These are phyloP conservation scores for Antedon mediterranea DNA, from an alignment of 53 echinoderm and acorn worm species.

Conservation along the genomic window DNA sequence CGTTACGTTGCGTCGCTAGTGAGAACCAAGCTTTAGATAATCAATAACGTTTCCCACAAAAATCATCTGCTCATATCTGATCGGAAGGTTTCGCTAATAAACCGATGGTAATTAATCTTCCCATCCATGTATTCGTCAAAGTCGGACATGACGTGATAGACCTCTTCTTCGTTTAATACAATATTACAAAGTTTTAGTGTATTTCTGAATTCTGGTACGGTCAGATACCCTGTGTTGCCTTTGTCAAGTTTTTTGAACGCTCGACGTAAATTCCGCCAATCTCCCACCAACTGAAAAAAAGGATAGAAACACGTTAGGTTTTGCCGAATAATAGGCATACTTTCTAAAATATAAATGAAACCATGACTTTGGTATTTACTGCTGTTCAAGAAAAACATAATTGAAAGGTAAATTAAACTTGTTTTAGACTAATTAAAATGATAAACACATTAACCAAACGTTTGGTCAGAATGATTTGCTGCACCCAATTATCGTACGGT, in stretches of 20 bases:
- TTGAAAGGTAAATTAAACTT: too few species aligned
- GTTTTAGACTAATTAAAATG: too few species aligned
- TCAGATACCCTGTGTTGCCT: slow-evolving; percentile 66
- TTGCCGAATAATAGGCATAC: too few species aligned
- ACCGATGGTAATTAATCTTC: slow-evolving; percentile 93
- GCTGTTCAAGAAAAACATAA: too few species aligned
- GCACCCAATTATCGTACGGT: too few species aligned
- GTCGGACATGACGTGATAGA: slow-evolving; percentile 90
- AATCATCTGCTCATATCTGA: slow-evolving; percentile 19
- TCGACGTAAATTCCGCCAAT: slow-evolving; percentile 73
- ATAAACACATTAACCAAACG: too few species aligned
- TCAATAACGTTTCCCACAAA: too few species aligned
- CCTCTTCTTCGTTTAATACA: slow-evolving; percentile 74
- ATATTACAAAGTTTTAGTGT: slow-evolving; percentile 70
- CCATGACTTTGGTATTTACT: too few species aligned
- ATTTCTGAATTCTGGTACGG: slow-evolving; percentile 82
- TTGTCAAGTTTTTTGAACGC: slow-evolving; percentile 91
- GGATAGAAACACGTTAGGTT: slow-evolving; percentile 1
- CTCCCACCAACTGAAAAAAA: slow-evolving; percentile 66
- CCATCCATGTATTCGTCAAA: slow-evolving; percentile 94
- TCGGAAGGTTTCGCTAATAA: slow-evolving; percentile 64
- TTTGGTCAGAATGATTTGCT: too few species aligned
- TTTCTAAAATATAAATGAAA: too few species aligned
- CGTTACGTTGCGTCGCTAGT: too few species aligned
- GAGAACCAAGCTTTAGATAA: too few species aligned